Evolutionary conservation across 2,888 invertebrate species (phyloP), one percentile per base, ranked within the genome.

Genomic region (Boloria euphrosyne): DNA sequence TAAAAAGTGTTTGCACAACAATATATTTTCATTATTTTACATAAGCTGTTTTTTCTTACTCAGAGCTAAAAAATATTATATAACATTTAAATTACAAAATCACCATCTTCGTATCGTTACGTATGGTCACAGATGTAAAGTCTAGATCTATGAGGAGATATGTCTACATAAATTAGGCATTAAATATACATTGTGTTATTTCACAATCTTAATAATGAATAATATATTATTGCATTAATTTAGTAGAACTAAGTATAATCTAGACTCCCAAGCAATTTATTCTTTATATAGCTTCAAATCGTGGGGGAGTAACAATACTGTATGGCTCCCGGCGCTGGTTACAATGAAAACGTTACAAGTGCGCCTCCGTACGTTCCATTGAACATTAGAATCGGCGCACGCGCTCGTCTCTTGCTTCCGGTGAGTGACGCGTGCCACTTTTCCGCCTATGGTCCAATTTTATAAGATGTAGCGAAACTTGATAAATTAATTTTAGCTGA

Each of bases 301-400:
- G 49, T 53, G 50, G 79, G 81, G 83, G 81, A 77, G 70, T 72
- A 70, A 86, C 85, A 89, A 87, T 80, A 79, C 75, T 65, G 72
- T 63, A 68, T 75, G 76, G 75, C 75, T 80, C 82, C 82, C 75
- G 72, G 73, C 71, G 74, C 75, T 74, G 76, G 80, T 80, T 80
- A 87, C 87, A 90, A 89, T 89, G 90, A 88, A 89, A 90, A 90
- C 89, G 89, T 90, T 91, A 87, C 89, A 91, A 90, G 90, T 90
- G 88, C 78, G 91, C 90, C 91, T 87, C 87, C 90, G 84, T 85
- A 86, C 88, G 89, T 86, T 82, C 86, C 89, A 90, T 90, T 90
- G 89, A 89, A 81, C 85, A 81, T 80, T 80, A 78, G 85, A 83
- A 84, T 85, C 78, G 85, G 76, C 87, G 88, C 89, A 85, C 90